phyloP scores from a whole-genome alignment of 2,113 vertebrate genomes.

The Podarcis muralis region DNA sequence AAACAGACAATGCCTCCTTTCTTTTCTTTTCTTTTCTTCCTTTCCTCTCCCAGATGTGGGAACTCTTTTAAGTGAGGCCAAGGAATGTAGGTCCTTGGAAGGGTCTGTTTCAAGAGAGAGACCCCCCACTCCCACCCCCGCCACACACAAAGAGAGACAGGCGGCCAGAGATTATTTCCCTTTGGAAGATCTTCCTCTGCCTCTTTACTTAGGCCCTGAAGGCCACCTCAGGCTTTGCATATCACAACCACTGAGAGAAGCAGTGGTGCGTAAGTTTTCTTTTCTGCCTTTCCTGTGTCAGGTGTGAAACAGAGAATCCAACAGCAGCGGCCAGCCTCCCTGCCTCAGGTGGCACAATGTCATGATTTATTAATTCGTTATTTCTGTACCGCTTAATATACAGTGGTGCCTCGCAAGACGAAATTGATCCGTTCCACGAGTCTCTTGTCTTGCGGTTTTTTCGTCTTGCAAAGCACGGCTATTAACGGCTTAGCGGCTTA shows the following conservation, averaged over 20 bases:
- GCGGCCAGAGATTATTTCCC: not conserved
- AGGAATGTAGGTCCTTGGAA: not conserved
- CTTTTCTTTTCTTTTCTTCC: not conserved
- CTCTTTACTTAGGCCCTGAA: not conserved
- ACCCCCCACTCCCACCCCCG: no score
- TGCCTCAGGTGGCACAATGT: no score
- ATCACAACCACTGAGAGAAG: not conserved
- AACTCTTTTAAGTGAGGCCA: not conserved
- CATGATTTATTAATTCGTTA: no score
- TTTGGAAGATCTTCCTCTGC: no score
- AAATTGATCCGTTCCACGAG: no score
- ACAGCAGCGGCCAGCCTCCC: no score
- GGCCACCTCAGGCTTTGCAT: not conserved
- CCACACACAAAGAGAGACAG: no score
- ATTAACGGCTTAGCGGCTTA: no score
- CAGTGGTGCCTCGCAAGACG: no score
- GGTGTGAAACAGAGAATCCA: not conserved
- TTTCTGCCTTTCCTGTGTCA: not conserved
- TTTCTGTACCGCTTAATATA: no score
- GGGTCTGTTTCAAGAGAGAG: not conserved
- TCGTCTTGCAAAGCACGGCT: no score
- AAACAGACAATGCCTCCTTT: not conserved
- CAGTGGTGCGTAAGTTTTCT: not conserved
- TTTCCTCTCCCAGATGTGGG: not conserved
- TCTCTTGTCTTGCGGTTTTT: no score